Conservation (phyloP, 2,888 invertebrate species). For the Molorchus minor region DNA sequence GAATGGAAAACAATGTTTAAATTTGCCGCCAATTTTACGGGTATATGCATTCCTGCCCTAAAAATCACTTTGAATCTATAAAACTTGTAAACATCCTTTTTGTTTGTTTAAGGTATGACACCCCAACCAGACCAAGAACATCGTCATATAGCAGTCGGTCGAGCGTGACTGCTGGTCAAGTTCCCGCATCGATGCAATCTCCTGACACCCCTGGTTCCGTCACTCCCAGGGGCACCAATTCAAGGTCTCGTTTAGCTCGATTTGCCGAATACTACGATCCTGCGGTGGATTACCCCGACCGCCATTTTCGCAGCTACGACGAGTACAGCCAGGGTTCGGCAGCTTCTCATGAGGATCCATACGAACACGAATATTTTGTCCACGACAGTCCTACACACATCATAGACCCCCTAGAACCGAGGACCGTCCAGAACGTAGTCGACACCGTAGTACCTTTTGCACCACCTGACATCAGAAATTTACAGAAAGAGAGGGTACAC, state of each 20-base stretch:
- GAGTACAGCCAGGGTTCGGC: slow-evolving; percentile 78
- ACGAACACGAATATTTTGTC: slow-evolving; percentile 63
- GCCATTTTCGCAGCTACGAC: slow-evolving; percentile 73
- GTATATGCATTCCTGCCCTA: no score
- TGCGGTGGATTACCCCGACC: slow-evolving; percentile 64
- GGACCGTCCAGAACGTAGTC: slow-evolving; percentile 35
- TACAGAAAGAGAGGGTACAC: slow-evolving; percentile 76
- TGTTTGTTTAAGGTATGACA: slow-evolving; percentile 72
- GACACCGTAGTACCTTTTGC: slow-evolving; percentile 45
- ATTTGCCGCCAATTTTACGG: no score
- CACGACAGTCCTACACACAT: slow-evolving; percentile 62
- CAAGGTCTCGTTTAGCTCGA: slow-evolving; percentile 62
- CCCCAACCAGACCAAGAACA: slow-evolving; percentile 67
- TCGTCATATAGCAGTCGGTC: slow-evolving; percentile 68
- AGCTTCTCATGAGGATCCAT: slow-evolving; percentile 72
- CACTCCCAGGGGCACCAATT: slow-evolving; percentile 61
- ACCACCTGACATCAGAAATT: slow-evolving; percentile 69
- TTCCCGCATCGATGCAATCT: slow-evolving; percentile 64
- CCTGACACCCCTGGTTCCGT: slow-evolving; percentile 65
- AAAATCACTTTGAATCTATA: no score
- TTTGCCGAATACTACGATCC: slow-evolving; percentile 57
- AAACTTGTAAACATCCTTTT: no score
- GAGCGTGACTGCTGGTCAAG: slow-evolving; percentile 61
- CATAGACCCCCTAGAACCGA: slow-evolving; percentile 40
- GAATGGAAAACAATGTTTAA: no score